Conservation (phyloP, 2,888 invertebrate genomes). For the Harmothoe impar region DNA sequence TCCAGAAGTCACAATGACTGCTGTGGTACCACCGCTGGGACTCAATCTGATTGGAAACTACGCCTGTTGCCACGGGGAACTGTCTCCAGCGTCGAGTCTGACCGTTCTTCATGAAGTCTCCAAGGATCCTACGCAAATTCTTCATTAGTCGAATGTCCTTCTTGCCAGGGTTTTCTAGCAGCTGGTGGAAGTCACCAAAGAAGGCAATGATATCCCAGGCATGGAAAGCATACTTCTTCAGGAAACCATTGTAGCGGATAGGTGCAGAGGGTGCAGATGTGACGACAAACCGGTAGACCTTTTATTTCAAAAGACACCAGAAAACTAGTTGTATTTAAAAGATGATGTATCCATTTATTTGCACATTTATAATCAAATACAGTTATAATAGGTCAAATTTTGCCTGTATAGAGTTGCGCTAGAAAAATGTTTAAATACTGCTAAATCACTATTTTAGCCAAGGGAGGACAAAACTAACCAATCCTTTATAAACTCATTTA, state of each 20-base stretch:
- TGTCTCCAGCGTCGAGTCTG: constrained; percentile 41
- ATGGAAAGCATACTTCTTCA: constrained; percentile 67
- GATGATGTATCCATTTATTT: too few relatives aligned
- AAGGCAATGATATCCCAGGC: constrained; percentile 67
- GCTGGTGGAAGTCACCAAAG: constrained; percentile 62
- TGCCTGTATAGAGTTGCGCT: too few relatives aligned
- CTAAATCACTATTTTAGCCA: too few relatives aligned
- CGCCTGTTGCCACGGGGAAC: constrained; percentile 58
- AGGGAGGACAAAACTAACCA: too few relatives aligned
- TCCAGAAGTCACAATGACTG: constrained; percentile 63
- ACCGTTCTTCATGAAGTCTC: constrained; percentile 40
- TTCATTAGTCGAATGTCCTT: constrained; percentile 27
- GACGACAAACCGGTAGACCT: constrained; percentile 65
- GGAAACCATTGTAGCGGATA: constrained; percentile 8
- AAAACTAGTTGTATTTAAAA: too few relatives aligned
- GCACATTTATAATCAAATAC: too few relatives aligned
- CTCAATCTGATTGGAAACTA: constrained; percentile 34
- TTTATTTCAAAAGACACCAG: too few relatives aligned
- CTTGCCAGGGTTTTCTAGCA: constrained; percentile 6
- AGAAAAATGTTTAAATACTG: too few relatives aligned
- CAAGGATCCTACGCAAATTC: constrained; percentile 39
- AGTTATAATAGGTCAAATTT: too few relatives aligned
- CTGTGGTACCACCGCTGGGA: constrained; percentile 40
- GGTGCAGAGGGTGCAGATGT: constrained; percentile 14
- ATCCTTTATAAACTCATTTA: too few relatives aligned